phyloP scores from a whole-genome alignment of 2,113 vertebrate genomes.

The Rhabdornis inornatus region DNA sequence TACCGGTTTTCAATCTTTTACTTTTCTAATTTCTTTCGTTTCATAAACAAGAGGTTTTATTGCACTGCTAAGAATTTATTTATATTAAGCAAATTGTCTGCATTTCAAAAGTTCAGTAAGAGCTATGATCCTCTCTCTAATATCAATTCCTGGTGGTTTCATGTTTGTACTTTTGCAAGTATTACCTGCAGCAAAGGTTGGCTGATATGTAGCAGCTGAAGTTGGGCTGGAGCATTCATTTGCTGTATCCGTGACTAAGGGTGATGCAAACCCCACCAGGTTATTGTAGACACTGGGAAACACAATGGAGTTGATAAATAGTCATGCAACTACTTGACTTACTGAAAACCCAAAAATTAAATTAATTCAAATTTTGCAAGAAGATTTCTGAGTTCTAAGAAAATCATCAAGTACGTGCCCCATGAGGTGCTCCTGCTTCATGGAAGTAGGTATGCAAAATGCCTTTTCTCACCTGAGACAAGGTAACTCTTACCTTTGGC shows the following conservation, averaged over 20 bases:
- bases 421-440: background rate
- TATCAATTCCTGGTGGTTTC: background rate
- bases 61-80: background rate
- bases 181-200: slow-evolving; percentile 93
- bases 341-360: background rate
- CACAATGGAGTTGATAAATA: background rate
- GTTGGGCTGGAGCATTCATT: slow-evolving; percentile 90
- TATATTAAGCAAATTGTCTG: background rate
- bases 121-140: background rate
- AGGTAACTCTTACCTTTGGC: slow-evolving; percentile 82
- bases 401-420: background rate
- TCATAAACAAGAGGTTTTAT: background rate
- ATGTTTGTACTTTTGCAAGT: background rate
- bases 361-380: background rate
- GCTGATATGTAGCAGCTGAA: slow-evolving; percentile 80
- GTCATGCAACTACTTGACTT: background rate
- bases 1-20: background rate
- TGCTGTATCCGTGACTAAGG: slow-evolving; percentile 91
- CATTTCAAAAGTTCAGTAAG: background rate
- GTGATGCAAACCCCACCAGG: slow-evolving; percentile 95
- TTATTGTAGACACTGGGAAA: slow-evolving; percentile 90
- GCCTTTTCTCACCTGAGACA: background rate
- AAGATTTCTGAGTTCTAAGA: background rate
- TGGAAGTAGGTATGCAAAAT: background rate
- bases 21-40: background rate